Conservation (phyloP, 2,113 vertebrate genomes). For the Amphilophus citrinellus region DNA sequence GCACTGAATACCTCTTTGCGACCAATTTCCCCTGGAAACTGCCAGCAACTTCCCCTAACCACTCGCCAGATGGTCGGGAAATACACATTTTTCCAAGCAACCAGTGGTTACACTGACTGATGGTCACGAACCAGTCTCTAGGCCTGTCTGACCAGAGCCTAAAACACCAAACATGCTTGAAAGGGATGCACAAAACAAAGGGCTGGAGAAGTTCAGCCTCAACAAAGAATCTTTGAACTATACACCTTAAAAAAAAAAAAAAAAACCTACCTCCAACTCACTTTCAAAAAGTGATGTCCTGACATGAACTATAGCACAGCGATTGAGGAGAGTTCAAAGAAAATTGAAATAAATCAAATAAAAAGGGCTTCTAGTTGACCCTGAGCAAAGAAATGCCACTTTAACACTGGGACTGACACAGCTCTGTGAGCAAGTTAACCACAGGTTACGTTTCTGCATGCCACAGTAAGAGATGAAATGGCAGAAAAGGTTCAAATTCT, state of each 20-base stretch:
- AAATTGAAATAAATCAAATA: no score
- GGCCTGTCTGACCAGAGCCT: not conserved
- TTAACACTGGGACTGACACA: no score
- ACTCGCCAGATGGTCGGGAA: not conserved
- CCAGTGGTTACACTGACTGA: not conserved
- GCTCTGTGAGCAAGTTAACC: no score
- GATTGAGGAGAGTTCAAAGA: no score
- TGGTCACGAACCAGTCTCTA: not conserved
- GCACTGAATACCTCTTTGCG: not conserved
- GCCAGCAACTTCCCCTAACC: not conserved
- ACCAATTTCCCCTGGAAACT: not conserved
- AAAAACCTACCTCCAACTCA: not conserved
- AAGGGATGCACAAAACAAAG: not conserved
- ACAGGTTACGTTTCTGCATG: not conserved
- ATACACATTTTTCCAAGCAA: not conserved
- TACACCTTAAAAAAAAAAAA: not conserved
- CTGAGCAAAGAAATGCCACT: no score
- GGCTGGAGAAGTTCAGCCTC: not conserved
- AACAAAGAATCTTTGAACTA: not conserved
- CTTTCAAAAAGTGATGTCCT: not conserved
- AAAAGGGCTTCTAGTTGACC: no score
- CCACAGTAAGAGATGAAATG: not conserved
- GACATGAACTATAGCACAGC: no score
- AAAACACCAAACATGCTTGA: not conserved
- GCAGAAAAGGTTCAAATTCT: not conserved